Percentiles rank a stretch among this genome's conserved stretches.
Evolutionary conservation across 2,888 invertebrate species (phyloP).

Genomic region (Enchytraeus crypticus): DNA sequence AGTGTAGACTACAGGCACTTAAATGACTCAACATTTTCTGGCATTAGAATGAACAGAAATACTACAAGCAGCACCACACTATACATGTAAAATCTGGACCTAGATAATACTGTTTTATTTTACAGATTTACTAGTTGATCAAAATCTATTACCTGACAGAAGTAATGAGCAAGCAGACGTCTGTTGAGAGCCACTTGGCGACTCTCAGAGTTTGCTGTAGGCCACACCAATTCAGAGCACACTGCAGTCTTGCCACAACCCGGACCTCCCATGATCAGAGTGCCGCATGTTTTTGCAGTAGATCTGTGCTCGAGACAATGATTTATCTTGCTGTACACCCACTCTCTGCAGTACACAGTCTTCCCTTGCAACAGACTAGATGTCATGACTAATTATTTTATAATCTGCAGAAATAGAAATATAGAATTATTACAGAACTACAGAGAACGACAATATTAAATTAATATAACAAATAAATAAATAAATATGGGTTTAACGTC

Average conservation of each 20-base stretch:
- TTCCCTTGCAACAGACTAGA: constrained; percentile 39
- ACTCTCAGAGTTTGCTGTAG: constrained; percentile 55
- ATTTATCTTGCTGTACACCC: constrained; percentile 87
- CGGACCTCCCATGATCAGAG: constrained; percentile 78
- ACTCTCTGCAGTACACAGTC: constrained; percentile 78
- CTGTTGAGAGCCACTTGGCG: constrained; percentile 58
- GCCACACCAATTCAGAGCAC: constrained; percentile 53
- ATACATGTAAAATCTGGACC: too few relatives aligned
- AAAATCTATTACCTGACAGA: constrained; percentile 54
- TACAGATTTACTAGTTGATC: too few relatives aligned
- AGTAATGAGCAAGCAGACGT: constrained; percentile 75
- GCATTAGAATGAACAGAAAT: too few relatives aligned
- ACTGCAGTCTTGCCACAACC: constrained; percentile 79
- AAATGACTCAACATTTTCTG: too few relatives aligned
- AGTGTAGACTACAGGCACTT: too few relatives aligned
- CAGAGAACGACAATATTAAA: neutral
- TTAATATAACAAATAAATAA: neutral
- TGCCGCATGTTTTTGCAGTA: constrained; percentile 66
- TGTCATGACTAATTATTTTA: constrained; percentile 32
- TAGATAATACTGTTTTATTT: too few relatives aligned
- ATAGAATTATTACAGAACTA: neutral
- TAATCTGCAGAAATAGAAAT: neutral
- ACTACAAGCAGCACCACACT: too few relatives aligned
- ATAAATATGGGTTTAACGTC: neutral
- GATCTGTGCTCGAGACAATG: constrained; percentile 82